Conservation (phyloP, 2,113 vertebrate genomes). For the Corythornis vintsioides region DNA sequence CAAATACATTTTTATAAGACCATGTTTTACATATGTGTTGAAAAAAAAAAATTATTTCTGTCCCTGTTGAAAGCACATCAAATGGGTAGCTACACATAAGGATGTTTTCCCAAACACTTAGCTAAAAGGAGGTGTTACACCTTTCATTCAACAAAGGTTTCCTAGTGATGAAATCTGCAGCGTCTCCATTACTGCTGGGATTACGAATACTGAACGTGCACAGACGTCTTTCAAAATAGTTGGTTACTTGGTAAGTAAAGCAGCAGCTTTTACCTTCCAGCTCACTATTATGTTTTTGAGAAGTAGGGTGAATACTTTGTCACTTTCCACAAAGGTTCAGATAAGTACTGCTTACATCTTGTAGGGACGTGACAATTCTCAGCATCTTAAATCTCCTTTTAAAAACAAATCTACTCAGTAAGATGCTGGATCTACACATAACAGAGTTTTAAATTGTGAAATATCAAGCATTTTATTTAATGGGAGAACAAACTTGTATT, state of each 20-base stretch:
- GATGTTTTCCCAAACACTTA: neutral
- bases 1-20: neutral
- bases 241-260: neutral
- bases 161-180: neutral
- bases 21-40: neutral
- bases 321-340: neutral
- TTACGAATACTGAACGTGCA: neutral
- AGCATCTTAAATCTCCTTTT: neutral
- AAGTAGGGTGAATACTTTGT: neutral
- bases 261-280: neutral
- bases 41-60: neutral
- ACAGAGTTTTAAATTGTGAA: neutral
- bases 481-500: neutral
- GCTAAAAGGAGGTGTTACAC: neutral
- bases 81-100: neutral
- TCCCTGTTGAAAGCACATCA: neutral
- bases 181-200: neutral
- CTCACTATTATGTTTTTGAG: neutral
- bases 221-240: neutral
- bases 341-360: neutral
- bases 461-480: neutral
- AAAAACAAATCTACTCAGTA: neutral
- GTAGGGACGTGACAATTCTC: neutral
- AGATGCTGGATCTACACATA: neutral
- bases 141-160: neutral